Percentiles rank a stretch among this genome's conserved stretches.
Evolutionary conservation across 2,797 vertebrate genomes (phyloP).

Genomic region (Prunella strophiata): DNA sequence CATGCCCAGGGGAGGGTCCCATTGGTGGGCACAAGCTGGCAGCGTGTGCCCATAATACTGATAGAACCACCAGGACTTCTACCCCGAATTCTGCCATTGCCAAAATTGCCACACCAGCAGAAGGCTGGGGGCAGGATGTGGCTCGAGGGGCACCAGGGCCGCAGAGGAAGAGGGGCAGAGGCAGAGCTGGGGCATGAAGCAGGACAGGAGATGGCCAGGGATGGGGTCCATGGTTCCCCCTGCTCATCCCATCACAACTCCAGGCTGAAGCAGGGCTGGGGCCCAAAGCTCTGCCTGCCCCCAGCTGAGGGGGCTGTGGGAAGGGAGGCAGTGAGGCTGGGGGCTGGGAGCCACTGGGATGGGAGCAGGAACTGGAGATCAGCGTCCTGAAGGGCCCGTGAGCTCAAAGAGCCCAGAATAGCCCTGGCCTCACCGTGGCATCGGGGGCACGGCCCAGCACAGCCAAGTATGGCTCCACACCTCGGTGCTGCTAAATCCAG

Average conservation of each 20-base stretch:
- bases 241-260: rapidly evolving
- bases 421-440: not conserved
- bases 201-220: not conserved
- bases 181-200: not conserved
- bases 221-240: rapidly evolving
- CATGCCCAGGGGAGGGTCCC: not conserved
- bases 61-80: not conserved
- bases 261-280: not conserved
- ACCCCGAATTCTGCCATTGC: not conserved
- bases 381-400: not conserved
- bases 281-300: not conserved
- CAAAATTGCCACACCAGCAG: not conserved
- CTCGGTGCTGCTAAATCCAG: not conserved
- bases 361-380: not conserved
- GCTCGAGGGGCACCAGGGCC: not conserved
- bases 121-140: rapidly evolving
- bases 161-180: rapidly evolving
- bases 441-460: not conserved
- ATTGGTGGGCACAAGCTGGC: not conserved
- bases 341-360: not conserved
- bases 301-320: not conserved
- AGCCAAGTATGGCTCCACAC: slow-evolving; percentile 20
- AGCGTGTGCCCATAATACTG: rapidly evolving
- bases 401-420: slow-evolving; percentile 54
- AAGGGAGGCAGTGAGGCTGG: rapidly evolving